These are phyloP conservation scores for Rallus crepitans DNA, from an alignment of 2,797 vertebrate genomes.

Conservation along the genomic window DNA sequence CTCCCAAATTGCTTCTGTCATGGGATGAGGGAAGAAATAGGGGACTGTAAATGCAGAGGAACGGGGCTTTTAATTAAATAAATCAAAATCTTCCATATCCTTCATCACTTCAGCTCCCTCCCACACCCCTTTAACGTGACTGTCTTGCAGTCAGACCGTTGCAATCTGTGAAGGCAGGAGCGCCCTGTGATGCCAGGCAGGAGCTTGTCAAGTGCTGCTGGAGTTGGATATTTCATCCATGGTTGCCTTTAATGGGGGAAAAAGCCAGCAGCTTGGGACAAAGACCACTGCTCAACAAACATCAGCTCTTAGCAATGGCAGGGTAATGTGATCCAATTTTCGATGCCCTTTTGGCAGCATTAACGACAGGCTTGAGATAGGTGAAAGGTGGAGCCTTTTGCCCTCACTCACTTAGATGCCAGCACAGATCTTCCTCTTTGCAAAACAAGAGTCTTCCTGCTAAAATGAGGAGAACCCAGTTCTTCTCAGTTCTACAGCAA, in stretches of 20 bases:
- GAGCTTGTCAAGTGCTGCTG: not conserved
- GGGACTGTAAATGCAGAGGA: not conserved
- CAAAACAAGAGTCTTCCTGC: not conserved
- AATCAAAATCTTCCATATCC: not conserved
- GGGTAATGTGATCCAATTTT: not conserved
- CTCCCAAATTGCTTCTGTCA: not conserved
- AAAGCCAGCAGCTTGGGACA: not conserved
- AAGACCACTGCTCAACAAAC: not conserved
- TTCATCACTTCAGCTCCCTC: not conserved
- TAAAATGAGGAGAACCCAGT: not conserved
- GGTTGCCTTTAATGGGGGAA: not conserved
- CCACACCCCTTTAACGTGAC: accelerated
- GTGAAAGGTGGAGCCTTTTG: not conserved
- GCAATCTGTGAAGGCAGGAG: not conserved
- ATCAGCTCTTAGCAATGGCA: not conserved
- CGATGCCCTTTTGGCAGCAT: not conserved
- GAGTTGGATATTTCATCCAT: not conserved
- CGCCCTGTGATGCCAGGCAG: not conserved
- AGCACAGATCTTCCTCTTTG: not conserved
- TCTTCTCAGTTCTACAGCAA: not conserved
- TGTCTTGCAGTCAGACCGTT: not conserved
- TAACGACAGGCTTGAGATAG: not conserved
- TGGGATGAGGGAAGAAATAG: not conserved
- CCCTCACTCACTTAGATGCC: not conserved
- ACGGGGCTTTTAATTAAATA: not conserved